These are phyloP conservation scores for Takifugu bimaculatus DNA, from an alignment of 2,113 vertebrate species.

Conservation along the genomic window DNA sequence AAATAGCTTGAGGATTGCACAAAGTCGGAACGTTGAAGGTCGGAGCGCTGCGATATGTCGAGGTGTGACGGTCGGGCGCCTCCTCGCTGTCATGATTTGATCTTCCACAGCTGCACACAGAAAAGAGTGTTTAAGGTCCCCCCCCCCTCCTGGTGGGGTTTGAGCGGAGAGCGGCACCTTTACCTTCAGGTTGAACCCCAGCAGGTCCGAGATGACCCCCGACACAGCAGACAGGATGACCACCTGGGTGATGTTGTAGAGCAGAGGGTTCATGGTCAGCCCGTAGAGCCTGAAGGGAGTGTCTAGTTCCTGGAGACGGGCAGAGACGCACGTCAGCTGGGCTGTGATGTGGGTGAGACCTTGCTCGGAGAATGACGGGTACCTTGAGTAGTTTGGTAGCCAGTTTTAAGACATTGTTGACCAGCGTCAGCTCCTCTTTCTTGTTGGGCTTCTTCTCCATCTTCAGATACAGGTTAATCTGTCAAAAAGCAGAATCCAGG, in stretches of 20 bases:
- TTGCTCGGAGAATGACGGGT: background rate
- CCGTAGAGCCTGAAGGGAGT: conserved; percentile 93
- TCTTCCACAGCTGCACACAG: conserved; percentile 92
- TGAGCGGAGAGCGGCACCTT: too few species aligned
- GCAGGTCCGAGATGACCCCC: conserved; percentile 95
- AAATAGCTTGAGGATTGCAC: conserved; percentile 94
- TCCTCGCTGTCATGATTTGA: conserved; percentile 87
- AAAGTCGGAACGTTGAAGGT: conserved; percentile 75
- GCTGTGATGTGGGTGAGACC: background rate
- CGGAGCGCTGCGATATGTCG: conserved; percentile 77
- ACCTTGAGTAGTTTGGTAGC: conserved; percentile 98
- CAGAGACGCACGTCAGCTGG: background rate
- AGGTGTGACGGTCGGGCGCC: background rate
- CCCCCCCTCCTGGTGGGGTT: background rate
- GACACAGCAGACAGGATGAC: conserved; percentile 98
- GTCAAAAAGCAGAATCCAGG: background rate
- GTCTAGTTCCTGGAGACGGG: conserved; percentile 83
- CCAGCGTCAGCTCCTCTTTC: conserved; percentile 95
- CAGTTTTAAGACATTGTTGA: conserved; percentile 97
- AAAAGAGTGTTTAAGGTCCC: background rate
- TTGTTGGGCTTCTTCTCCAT: conserved; percentile 99
- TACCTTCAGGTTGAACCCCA: conserved; percentile 99
- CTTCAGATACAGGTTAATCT: conserved; percentile 99
- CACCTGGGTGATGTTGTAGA: conserved; percentile 99
- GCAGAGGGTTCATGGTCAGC: conserved; percentile 96